A percentile compares a stretch with the other conserved stretches of the same genome.
These are phyloP conservation scores for Parambassis ranga DNA, from an alignment of 2,797 vertebrate genomes.

Conservation along the genomic window DNA sequence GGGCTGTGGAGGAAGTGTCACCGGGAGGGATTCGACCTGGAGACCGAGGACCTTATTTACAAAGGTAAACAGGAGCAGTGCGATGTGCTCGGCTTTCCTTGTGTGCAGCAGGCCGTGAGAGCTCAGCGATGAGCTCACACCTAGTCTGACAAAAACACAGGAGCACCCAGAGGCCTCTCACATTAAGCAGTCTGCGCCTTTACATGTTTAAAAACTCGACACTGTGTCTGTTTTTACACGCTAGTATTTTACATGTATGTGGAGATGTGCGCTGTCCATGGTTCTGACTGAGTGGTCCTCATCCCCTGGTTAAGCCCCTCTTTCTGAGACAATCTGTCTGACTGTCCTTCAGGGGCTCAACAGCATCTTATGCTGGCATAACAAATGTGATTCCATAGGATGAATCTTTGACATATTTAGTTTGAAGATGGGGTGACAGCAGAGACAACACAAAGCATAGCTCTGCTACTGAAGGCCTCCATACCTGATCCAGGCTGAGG, in stretches of 20 bases:
- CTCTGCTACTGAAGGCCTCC: conserved; percentile 14
- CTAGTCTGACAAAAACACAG: conserved; percentile 25
- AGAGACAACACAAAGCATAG: neutral
- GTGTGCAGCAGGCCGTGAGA: conserved; percentile 59
- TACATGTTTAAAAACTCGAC: neutral
- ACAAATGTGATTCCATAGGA: neutral
- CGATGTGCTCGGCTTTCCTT: neutral
- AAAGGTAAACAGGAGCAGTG: conserved; percentile 81
- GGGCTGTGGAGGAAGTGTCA: conserved; percentile 91
- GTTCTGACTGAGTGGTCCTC: conserved; percentile 66
- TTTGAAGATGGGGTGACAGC: neutral
- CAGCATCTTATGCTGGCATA: conserved; percentile 5
- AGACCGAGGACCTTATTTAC: conserved; percentile 89
- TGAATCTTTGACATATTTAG: conserved; percentile 26
- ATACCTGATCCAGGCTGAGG: conserved; percentile 8
- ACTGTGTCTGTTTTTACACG: neutral
- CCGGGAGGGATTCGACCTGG: conserved; percentile 89
- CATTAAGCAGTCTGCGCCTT: neutral
- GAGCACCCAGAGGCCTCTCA: neutral
- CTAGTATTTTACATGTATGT: too few species aligned
- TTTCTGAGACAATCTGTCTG: too few species aligned
- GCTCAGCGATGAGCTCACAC: conserved; percentile 58
- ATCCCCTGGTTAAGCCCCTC: neutral
- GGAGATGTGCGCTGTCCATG: conserved; percentile 52
- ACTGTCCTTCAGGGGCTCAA: neutral